Base-by-base conservation (phyloP, 2,888 invertebrate genomes). In the Temnothorax unifasciatus region DNA sequence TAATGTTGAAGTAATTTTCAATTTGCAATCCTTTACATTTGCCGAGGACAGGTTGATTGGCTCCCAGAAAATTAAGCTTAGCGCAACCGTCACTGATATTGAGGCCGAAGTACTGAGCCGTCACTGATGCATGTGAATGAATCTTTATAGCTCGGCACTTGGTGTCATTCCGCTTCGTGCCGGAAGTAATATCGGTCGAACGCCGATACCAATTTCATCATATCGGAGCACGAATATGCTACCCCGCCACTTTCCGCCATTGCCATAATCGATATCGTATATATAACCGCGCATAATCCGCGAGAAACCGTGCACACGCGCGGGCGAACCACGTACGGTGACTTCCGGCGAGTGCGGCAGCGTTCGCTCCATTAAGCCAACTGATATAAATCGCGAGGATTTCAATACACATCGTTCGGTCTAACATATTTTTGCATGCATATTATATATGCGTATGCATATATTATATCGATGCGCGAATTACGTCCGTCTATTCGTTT, bases 181-280 rank as follows among this genome's bases (percentile, higher is more conserved):
- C 66, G 88, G 86, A 87, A 83, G 85, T 87, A 88, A 88, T 87
- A 87, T 76, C 84, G 64, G 54, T 59, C 66, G 84, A 73, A 79
- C 57, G 61, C 81, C 81, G 82, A 85, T 82, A 87, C 64, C 85
- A 87, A 84, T 88, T 88, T 88, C 85, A 88, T 85, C 82, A 71
- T 71, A 79, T 50, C 47, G 77, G 18, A 21, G 64, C 52, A 54
- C 63, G 76, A 71, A 75, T 41, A 63, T 50, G 8, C 52, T 52
- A 44, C 21, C 44, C 13, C 44, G 44, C 21, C 29, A n/a, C 52
- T 21, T 47, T 25, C 66, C 73, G 76, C 81, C 82, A 85, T 73
- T 77, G 88, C 85, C 77, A 82, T 86, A 87, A 88, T 89, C 89
- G 87, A 89, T 88, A 87, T 79, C 61, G 73, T 83, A 79, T 85